Conservation (phyloP, 2,797 vertebrate species). For the Malurus leucopterus region DNA sequence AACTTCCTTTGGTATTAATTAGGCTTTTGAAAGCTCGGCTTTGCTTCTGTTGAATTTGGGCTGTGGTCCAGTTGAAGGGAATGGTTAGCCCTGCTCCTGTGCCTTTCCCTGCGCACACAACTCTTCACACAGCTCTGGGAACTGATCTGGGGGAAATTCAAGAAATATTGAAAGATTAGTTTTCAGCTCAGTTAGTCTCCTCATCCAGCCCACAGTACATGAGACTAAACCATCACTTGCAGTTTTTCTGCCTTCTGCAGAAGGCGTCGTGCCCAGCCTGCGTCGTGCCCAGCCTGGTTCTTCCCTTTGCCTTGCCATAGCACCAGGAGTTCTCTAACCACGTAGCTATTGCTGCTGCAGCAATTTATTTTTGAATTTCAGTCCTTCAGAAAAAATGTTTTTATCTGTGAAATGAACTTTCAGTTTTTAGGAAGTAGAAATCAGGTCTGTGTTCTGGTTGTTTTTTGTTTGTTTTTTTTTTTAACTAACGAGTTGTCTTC, state of each 20-base stretch:
- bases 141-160: background rate
- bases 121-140: rapidly evolving
- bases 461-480: background rate
- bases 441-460: background rate
- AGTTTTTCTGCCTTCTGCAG: background rate
- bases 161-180: background rate
- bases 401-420: background rate
- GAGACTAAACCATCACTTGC: background rate
- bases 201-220: background rate
- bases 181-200: background rate
- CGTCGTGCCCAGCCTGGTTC: background rate
- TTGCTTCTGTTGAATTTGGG: background rate
- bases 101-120: background rate
- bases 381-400: background rate
- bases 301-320: background rate
- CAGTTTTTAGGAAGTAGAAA: background rate
- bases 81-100: background rate
- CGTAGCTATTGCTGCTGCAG: background rate
- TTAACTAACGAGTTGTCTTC: background rate
- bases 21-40: background rate
- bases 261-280: too few relatives aligned
- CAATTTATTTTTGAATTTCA: background rate
- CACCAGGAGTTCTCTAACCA: background rate
- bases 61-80: background rate
- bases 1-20: background rate